phyloP scores from a whole-genome alignment of 1,140 invertebrate species.

The Oedothorax gibbosus region DNA sequence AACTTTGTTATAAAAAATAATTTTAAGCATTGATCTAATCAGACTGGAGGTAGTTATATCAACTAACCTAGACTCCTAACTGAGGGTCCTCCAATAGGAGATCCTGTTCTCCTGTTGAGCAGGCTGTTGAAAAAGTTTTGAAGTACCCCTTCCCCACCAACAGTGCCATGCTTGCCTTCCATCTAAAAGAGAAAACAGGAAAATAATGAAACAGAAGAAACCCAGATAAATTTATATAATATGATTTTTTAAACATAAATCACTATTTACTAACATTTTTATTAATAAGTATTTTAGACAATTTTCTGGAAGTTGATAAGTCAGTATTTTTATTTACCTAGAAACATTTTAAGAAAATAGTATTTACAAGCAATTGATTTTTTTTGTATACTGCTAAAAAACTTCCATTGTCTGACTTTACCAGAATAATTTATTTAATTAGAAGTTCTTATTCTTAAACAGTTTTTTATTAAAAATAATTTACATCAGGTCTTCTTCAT shows the following conservation, averaged over 20 bases:
- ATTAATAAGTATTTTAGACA: no score
- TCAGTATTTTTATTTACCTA: no score
- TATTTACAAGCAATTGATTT: no score
- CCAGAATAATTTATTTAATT: not conserved
- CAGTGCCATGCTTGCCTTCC: constrained; percentile 78
- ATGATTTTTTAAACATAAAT: not conserved
- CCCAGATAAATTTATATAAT: not conserved
- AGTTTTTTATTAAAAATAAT: no score
- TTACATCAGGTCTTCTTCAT: no score
- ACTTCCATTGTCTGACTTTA: not conserved
- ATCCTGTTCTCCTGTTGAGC: constrained; percentile 89
- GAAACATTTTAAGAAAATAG: no score
- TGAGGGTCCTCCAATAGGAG: constrained; percentile 63
- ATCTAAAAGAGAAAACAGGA: constrained; percentile 70
- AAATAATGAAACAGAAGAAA: not conserved
- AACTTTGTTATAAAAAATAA: no score
- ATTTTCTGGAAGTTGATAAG: no score
- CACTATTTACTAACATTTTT: not conserved
- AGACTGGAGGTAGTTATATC: no score
- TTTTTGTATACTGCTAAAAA: not conserved
- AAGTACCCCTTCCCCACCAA: constrained; percentile 89
- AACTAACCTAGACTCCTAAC: constrained; percentile 64
- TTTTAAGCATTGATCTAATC: no score
- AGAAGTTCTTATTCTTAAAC: not conserved
- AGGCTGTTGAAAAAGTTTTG: constrained; percentile 99